Evolutionary conservation across 2,888 invertebrate species (phyloP), one percentile per base, ranked within the genome.

Genomic region (Oligia fasciuncula): DNA sequence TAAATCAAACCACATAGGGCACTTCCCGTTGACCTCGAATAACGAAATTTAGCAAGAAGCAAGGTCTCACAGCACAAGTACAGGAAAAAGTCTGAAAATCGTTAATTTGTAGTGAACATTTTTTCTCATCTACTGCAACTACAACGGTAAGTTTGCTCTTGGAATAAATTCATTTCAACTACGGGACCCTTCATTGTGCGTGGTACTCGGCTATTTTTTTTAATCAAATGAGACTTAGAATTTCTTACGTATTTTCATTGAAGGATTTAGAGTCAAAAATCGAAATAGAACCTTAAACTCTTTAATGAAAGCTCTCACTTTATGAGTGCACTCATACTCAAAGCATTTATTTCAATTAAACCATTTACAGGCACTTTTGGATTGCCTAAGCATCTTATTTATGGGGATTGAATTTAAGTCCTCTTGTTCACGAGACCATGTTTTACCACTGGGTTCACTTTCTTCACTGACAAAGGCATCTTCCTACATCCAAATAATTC

Each of bases 401-500:
- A 46, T 29, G 62, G 14, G 17, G 29, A 29, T 29, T 62, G 3
- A 62, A 29, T 62, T 4, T 4, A 60, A 60, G 4, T 13, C n/a
- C 13, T 60, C n/a, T 62, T 29, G 14, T 14, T 62, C 14, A 13
- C 29, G n/a, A 60, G 60, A 29, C 29, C 5, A 5, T 62, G 13
- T 62, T 6, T 29, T 17, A 29, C 17, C 14, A 9, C 13, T 29
- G 8, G 9, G 63, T 29, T 63, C 29, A 4, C 4, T 29, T 35
- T 35, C 17, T 19, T 35, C 4, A 19, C 35, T 35, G 19, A 35
- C 1, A 65, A 35, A 65, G 2, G 13, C 9, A 19, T 13, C 40
- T 40, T 13, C 40, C 5, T 66, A 66, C 23, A 66, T 23, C 19
- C 43, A 71, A 66, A 81, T 71, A 65, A 72, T 76, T 77, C 60